A percentile compares a stretch with the other conserved stretches of the same genome.
phyloP scores from a whole-genome alignment of 2,113 vertebrate genomes.

The Cryptoleucopteryx plumbea region DNA sequence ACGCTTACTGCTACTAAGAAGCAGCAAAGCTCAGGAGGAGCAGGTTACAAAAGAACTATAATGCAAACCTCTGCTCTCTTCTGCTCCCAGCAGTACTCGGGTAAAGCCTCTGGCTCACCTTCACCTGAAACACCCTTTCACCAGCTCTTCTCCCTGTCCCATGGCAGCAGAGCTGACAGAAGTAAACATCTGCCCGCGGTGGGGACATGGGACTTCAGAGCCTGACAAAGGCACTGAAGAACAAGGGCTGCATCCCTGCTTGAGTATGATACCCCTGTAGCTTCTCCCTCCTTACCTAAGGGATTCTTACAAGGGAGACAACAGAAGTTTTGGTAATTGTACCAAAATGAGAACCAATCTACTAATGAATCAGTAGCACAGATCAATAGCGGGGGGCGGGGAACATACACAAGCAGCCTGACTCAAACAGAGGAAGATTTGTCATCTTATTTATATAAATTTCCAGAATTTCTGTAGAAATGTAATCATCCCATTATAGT shows the following conservation, averaged over 20 bases:
- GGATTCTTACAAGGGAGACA: neutral
- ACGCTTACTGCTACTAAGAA: neutral
- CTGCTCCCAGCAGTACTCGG: neutral
- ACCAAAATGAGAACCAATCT: neutral
- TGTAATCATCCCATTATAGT: neutral
- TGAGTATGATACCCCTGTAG: neutral
- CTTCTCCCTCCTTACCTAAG: neutral
- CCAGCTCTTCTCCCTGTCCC: neutral
- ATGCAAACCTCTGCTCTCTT: neutral
- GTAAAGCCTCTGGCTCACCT: neutral
- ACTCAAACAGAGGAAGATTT: neutral
- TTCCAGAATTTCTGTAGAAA: neutral
- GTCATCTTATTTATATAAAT: neutral
- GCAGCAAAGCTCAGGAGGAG: neutral
- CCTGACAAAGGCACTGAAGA: neutral
- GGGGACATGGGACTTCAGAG: accelerated
- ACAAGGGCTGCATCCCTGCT: neutral
- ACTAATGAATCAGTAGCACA: neutral
- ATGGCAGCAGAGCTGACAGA: neutral
- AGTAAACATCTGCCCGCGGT: neutral
- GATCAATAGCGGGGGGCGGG: neutral
- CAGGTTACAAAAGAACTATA: neutral
- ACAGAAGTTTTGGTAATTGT: neutral
- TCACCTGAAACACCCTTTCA: neutral
- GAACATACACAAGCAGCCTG: neutral